Percentiles rank a stretch among this genome's conserved stretches.
These are phyloP conservation scores for Tetragonula carbonaria DNA, from an alignment of 2,888 invertebrate genomes.

Conservation along the genomic window DNA sequence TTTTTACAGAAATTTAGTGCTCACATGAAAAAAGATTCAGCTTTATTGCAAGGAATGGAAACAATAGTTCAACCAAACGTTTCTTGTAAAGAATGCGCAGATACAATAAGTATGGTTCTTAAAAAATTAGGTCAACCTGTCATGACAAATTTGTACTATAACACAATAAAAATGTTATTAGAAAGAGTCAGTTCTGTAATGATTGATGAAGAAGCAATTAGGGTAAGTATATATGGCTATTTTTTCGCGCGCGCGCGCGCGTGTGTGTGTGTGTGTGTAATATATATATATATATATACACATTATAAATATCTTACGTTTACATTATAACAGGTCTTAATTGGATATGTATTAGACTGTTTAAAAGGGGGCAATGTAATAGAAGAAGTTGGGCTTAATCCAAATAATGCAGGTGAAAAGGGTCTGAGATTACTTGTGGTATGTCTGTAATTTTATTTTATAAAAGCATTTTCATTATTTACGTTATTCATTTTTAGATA, in stretches of 20 bases:
- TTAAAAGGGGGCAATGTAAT: constrained; percentile 89
- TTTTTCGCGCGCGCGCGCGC: neutral
- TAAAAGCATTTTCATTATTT: constrained; percentile 12
- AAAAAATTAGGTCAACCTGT: constrained; percentile 97
- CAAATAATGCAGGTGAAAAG: constrained; percentile 93
- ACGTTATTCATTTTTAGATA: constrained; percentile 5
- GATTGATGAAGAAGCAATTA: constrained; percentile 95
- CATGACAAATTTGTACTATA: constrained; percentile 97
- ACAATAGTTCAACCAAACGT: constrained; percentile 94
- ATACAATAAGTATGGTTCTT: constrained; percentile 91
- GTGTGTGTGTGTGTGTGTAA: no score
- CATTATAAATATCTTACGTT: neutral
- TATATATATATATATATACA: neutral
- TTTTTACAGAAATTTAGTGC: constrained; percentile 93
- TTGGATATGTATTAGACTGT: constrained; percentile 87
- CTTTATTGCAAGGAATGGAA: constrained; percentile 92
- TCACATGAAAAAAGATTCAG: constrained; percentile 90
- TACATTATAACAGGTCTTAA: constrained; percentile 82
- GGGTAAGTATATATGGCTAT: constrained; percentile 83
- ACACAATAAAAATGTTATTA: constrained; percentile 96
- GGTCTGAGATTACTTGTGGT: constrained; percentile 94
- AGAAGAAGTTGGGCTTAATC: constrained; percentile 91
- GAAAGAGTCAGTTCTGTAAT: constrained; percentile 98
- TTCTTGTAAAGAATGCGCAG: constrained; percentile 97
- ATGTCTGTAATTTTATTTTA: constrained; percentile 71